phyloP scores from a whole-genome alignment of 2,113 vertebrate genomes.

The Euleptes europaea region DNA sequence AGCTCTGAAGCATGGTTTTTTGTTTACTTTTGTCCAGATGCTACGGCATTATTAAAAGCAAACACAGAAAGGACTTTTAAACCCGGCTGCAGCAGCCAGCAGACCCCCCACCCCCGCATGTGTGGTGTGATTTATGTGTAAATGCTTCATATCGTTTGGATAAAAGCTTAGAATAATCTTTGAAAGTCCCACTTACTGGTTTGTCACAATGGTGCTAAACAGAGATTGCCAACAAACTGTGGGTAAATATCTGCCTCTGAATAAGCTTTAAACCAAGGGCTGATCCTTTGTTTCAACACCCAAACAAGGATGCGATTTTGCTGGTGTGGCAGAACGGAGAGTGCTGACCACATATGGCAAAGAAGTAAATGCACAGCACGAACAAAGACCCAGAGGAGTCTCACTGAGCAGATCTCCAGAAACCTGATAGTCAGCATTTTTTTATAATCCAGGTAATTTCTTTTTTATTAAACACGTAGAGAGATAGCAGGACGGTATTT shows the following conservation, averaged over 20 bases:
- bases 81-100: background rate
- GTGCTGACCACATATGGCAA: conserved; percentile 27
- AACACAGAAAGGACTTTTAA: background rate
- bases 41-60: conserved; percentile 10
- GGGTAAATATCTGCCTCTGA: conserved; percentile 60
- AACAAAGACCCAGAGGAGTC: conserved; percentile 8
- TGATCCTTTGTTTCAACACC: conserved; percentile 64
- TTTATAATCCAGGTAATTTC: background rate
- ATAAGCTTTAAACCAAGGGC: conserved; percentile 53
- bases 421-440: background rate
- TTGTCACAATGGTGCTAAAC: conserved; percentile 52
- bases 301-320: conserved; percentile 50
- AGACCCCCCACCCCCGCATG: background rate
- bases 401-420: conserved; percentile 27
- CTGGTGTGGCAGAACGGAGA: conserved; percentile 26
- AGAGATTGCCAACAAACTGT: conserved; percentile 56
- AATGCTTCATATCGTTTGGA: background rate
- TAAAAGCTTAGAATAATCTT: background rate
- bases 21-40: conserved; percentile 4
- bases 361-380: conserved; percentile 19
- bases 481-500: conserved; percentile 6
- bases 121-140: background rate
- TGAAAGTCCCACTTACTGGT: conserved; percentile 24
- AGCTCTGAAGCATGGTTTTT: background rate
- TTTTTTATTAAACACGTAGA: conserved; percentile 15